Base-by-base conservation (phyloP, 1,140 invertebrate genomes). In the Sipha flava region DNA sequence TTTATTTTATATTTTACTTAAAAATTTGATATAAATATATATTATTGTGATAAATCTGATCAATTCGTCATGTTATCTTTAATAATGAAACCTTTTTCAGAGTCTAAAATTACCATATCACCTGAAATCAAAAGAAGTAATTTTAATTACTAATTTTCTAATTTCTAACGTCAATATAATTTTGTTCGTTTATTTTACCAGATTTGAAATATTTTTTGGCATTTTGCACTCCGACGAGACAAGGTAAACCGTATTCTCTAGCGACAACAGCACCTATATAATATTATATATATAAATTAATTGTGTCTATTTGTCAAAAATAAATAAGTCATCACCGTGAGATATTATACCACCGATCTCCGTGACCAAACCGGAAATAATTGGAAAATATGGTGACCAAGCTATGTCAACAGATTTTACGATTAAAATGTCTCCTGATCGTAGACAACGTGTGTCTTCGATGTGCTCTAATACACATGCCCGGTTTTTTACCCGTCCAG, bases 311-410 rank as follows among this genome's bases (percentile, higher is more conserved):
- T n/a, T n/a, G n/a, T n/a, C n/a, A n/a, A n/a, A n/a, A n/a, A n/a
- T n/a, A n/a, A n/a, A n/a, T n/a, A n/a, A n/a, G n/a, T n/a, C n/a
- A n/a, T n/a, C 84, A 92, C 92, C 94, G 83, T 96, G 94, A 52
- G 93, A 95, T 81, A 95, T 90, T 1, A 95, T 87, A 54, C 94
- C 94, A 23, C 94, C 94, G 7, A 95, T 86, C 86, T 96, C 94
- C 0, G 94, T 95, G 5, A 94, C 91, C 16, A 96, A 88, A 21
- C 93, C 94, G 2, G 88, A 86, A 6, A 95, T 84, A 9, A 95
- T 86, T 0, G 94, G 93, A 83, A 95, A 96, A 84, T 94, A 95
- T 1, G 94, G 93, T 21, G 91, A 91, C 94, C 94, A 96, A 18
- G 91, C 93, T 79, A 95, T 92, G 84, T 96, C 94, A 0, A 93